These are phyloP conservation scores for Emydura subglobosa DNA, from an alignment of 2,113 vertebrate species.

Conservation along the genomic window DNA sequence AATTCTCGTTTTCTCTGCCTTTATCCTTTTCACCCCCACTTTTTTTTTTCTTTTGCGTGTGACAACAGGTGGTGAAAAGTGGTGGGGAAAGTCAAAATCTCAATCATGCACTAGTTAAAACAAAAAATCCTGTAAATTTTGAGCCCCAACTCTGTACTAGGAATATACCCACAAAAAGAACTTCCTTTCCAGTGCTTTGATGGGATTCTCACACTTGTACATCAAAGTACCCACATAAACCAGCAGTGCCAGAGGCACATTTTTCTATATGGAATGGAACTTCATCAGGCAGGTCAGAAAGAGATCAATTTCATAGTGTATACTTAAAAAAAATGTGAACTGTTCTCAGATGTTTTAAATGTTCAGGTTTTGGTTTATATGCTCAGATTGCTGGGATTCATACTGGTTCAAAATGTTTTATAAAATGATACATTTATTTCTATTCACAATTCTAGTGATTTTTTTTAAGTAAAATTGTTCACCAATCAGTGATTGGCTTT, in stretches of 20 bases:
- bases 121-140: background rate
- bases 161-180: rapidly evolving
- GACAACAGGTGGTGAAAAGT: background rate
- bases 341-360: background rate
- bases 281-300: background rate
- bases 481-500: background rate
- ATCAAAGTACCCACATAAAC: background rate
- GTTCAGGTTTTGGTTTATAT: background rate
- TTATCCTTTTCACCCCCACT: rapidly evolving
- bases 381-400: background rate
- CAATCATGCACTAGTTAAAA: background rate
- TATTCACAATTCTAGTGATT: background rate
- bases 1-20: background rate
- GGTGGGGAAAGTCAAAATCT: background rate
- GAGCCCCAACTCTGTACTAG: background rate
- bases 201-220: background rate
- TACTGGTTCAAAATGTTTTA: background rate
- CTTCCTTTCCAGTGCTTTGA: background rate
- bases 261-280: background rate
- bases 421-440: background rate
- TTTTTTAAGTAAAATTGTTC: background rate
- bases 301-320: background rate
- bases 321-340: background rate
- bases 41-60: background rate
- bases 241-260: rapidly evolving